Conservation (phyloP, 2,888 invertebrate genomes). For the Clistopyga incitator region DNA sequence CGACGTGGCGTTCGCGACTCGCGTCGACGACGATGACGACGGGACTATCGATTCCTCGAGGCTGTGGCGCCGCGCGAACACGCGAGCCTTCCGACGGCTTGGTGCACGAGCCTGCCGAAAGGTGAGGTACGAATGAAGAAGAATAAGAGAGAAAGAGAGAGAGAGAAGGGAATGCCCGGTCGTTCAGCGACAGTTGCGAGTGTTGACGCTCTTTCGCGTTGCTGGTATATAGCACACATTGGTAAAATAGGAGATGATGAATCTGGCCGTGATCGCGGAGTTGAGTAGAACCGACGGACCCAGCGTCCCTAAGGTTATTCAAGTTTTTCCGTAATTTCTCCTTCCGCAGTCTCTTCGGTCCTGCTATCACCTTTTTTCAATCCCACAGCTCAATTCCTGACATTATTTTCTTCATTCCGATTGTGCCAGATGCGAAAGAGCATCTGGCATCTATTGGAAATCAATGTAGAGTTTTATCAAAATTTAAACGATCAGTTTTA, state of each 20-base stretch:
- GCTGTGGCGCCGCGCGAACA: slow-evolving; percentile 65
- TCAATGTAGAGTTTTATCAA: neutral
- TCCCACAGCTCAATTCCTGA: neutral
- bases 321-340: slow-evolving; percentile 2
- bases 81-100: slow-evolving; percentile 51
- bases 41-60: slow-evolving; percentile 64
- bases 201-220: neutral
- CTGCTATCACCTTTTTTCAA: neutral
- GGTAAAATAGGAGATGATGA: slow-evolving; percentile 46
- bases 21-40: slow-evolving; percentile 58
- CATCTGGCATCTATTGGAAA: neutral
- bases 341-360: neutral
- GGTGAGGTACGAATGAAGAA: neutral
- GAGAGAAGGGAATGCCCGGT: neutral
- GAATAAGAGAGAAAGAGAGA: slow-evolving; percentile 1
- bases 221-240: slow-evolving; percentile 20
- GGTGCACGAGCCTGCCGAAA: neutral
- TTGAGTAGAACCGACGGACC: slow-evolving; percentile 28
- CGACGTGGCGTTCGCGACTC: slow-evolving; percentile 52
- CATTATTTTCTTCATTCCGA: neutral
- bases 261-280: slow-evolving; percentile 37
- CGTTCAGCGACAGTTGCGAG: slow-evolving; percentile 18
- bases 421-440: neutral
- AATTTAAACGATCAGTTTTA: neutral
- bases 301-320: slow-evolving; percentile 29